These are phyloP conservation scores for Brotogeris chrysoptera DNA, from an alignment of 2,797 vertebrate genomes.

Conservation along the genomic window DNA sequence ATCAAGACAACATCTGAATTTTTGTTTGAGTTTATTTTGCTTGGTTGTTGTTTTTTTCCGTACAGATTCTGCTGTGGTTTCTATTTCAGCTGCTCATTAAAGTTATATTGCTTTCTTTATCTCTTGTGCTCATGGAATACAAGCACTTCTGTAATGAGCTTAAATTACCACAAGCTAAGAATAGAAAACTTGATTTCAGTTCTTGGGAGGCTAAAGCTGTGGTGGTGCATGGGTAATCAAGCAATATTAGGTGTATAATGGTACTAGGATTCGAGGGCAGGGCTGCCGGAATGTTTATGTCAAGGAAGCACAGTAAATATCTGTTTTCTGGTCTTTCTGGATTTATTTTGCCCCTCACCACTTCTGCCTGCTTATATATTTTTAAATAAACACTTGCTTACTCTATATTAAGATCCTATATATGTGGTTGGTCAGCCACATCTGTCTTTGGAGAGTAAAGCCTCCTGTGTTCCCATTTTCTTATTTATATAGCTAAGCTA, in stretches of 20 bases:
- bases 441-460: slow-evolving; percentile 12
- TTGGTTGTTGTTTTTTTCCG: not conserved
- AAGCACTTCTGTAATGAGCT: slow-evolving; percentile 62
- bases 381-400: not conserved
- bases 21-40: not conserved
- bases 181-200: slow-evolving; percentile 70
- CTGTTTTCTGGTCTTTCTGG: not conserved
- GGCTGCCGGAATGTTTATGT: slow-evolving; percentile 13
- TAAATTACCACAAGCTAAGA: slow-evolving; percentile 66
- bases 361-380: not conserved
- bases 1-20: slow-evolving; percentile 45
- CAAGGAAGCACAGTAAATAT: slow-evolving; percentile 17
- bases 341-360: not conserved
- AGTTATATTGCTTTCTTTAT: slow-evolving; percentile 70
- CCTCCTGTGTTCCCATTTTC: slow-evolving; percentile 5
- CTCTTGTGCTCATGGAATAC: slow-evolving; percentile 62
- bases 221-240: slow-evolving; percentile 63
- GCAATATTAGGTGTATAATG: slow-evolving; percentile 52
- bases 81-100: slow-evolving; percentile 68
- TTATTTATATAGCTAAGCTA: not conserved
- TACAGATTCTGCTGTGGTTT: slow-evolving; percentile 31
- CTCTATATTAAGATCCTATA: not conserved
- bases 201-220: slow-evolving; percentile 55
- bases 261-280: slow-evolving; percentile 23
- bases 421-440: not conserved